Evolutionary conservation across 2,113 vertebrate genomes (phyloP), one percentile per base, ranked within the genome.

Genomic region (Thryonomys swinderianus): DNA sequence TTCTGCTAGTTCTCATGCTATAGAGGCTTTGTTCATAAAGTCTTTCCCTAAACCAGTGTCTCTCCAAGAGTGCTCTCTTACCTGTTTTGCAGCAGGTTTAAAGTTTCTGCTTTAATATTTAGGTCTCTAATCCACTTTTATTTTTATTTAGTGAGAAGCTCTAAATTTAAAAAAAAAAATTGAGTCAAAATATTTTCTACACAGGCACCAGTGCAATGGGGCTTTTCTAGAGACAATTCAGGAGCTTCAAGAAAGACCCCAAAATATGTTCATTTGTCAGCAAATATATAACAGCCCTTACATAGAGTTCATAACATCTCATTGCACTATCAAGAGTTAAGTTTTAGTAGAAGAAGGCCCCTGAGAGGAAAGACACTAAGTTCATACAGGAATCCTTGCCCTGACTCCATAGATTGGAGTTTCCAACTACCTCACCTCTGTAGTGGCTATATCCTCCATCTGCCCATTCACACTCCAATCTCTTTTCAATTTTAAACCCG

Each of bases 291-390:
- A 90, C 20, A 40, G 82, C 51, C 67, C 82, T 93, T 83, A 74
- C 86, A 64, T 57, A 87, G 16, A 27, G 55, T 14, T n/a, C 67
- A 83, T 21, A 91, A 55, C 16, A 80, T 95, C 94, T 91, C n/a
- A 71, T 18, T 55, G 13, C n/a, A 42, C 25, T 67, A 73, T 89
- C 71, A 87, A 34, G 78, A 57, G 48, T n/a, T 45, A 87, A 66
- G 7, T 81, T 95, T 90, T 85, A 92, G 67, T 45, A 95, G 92
- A 81, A 71, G 3, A 85, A 34, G 53, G 3, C 14, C 92, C 21
- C 37, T 76, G 69, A 59, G 11, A 79, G 11, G 40, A 69, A 84
- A 40, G 25, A 10, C 73, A 79, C 74, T 83, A 76, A 71, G 57
- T n/a, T 81, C 82, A 55, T 6, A 85, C 18, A 76, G 0, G 4